phyloP scores from a whole-genome alignment of 30 jellyfish, hydroid and myxozoan species.

The Hydractinia echinata region DNA sequence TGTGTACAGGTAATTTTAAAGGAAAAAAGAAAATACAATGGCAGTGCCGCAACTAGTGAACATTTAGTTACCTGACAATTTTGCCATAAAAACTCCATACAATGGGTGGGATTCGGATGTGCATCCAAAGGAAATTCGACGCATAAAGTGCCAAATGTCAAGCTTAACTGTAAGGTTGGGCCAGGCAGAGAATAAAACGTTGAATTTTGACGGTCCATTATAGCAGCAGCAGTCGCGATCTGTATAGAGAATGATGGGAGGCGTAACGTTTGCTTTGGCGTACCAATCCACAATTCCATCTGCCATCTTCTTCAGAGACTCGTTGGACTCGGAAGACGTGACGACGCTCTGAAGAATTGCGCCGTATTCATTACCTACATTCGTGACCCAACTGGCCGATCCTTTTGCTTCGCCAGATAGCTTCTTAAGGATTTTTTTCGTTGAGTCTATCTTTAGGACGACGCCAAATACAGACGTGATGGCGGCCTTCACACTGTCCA shows the following conservation, averaged over 20 bases:
- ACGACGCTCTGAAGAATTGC: constrained; percentile 27
- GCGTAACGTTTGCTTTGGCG: constrained; percentile 5
- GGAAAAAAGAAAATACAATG: too few species aligned
- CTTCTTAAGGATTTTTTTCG: constrained; percentile 36
- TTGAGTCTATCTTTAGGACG: constrained; percentile 44
- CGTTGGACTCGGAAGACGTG: not conserved
- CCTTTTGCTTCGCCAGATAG: constrained; percentile 38
- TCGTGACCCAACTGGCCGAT: constrained; percentile 19
- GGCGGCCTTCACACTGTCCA: constrained; percentile 24
- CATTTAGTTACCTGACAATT: not conserved
- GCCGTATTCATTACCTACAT: constrained; percentile 61
- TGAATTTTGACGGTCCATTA: constrained; percentile 12
- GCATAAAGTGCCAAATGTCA: constrained; percentile 39
- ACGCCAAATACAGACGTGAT: constrained; percentile 34
- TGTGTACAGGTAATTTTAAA: too few species aligned
- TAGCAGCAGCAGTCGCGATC: constrained; percentile 20
- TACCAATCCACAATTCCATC: constrained; percentile 29
- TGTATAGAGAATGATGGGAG: constrained; percentile 17
- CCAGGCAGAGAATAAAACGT: constrained; percentile 21
- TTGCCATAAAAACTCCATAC: not conserved
- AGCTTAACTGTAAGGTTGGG: not conserved
- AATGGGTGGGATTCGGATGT: constrained; percentile 13
- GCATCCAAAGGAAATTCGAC: not conserved
- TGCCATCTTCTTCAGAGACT: constrained; percentile 31
- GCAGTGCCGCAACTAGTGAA: too few species aligned